These are phyloP conservation scores for Acrocephalus kingi DNA, from an alignment of 2,113 vertebrate species.

Conservation along the genomic window DNA sequence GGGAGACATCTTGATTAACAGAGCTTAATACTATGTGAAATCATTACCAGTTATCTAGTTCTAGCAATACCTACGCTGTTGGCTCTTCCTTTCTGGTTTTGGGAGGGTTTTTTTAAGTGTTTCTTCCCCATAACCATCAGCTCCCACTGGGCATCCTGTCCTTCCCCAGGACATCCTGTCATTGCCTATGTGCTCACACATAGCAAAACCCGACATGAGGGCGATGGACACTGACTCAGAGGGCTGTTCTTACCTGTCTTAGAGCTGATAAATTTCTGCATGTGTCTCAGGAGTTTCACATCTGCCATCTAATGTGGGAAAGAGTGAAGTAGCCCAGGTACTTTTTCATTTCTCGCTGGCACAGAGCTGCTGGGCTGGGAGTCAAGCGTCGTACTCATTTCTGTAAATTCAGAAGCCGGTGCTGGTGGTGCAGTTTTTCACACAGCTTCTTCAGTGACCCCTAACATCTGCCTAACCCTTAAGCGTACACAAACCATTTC, in stretches of 20 bases:
- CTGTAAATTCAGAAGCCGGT: conserved; percentile 50
- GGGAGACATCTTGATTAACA: conserved; percentile 50
- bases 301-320: background rate
- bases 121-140: background rate
- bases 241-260: conserved; percentile 43
- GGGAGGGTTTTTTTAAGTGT: background rate
- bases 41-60: background rate
- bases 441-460: conserved; percentile 60
- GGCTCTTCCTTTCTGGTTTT: background rate
- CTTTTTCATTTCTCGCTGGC: conserved; percentile 27
- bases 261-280: background rate
- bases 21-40: background rate
- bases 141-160: background rate
- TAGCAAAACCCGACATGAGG: conserved; percentile 44
- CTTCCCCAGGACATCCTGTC: conserved; percentile 35
- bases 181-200: background rate
- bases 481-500: conserved; percentile 59
- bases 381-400: background rate
- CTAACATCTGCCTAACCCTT: conserved; percentile 66
- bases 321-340: background rate
- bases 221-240: conserved; percentile 55
- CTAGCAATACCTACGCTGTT: background rate
- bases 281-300: conserved; percentile 20
- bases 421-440: conserved; percentile 58
- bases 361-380: background rate